phyloP scores from a whole-genome alignment of 2,888 invertebrate genomes.

The Xylota sylvarum region DNA sequence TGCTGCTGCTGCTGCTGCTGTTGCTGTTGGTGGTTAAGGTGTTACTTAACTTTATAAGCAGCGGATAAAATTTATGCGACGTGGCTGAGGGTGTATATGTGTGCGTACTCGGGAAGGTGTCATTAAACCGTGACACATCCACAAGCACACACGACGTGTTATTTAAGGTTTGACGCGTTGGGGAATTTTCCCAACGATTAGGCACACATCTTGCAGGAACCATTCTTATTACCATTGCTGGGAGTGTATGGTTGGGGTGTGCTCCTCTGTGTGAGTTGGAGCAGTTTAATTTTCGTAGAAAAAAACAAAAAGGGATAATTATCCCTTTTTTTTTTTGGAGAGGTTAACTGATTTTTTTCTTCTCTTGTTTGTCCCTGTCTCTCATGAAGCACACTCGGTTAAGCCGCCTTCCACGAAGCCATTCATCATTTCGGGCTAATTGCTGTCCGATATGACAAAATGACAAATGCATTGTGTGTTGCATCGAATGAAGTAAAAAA shows the following conservation, averaged over 20 bases:
- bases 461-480: conserved; percentile 73
- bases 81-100: conserved; percentile 1
- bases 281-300: conserved; percentile 13
- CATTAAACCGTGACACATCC: conserved; percentile 69
- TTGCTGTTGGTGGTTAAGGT: conserved; percentile 50
- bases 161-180: conserved; percentile 70
- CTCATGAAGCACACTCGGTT: conserved; percentile 29
- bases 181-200: conserved; percentile 69
- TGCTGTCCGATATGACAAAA: conserved; percentile 71
- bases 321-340: conserved; percentile 14
- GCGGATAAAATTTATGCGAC: conserved; percentile 59
- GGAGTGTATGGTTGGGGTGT: not conserved
- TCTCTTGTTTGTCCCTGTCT: conserved; percentile 18
- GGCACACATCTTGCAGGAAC: conserved; percentile 58
- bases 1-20: not conserved
- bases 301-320: conserved; percentile 47
- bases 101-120: conserved; percentile 61
- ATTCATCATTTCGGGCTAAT: conserved; percentile 73
- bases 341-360: conserved; percentile 13
- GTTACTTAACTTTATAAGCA: conserved; percentile 72
- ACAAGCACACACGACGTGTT: conserved; percentile 51
- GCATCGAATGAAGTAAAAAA: conserved; percentile 37
- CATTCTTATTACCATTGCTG: conserved; percentile 16
- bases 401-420: conserved; percentile 42
- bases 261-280: conserved; percentile 25